Base-by-base conservation (phyloP, 2,797 vertebrate species). In the Philypnodon macrostomus region DNA sequence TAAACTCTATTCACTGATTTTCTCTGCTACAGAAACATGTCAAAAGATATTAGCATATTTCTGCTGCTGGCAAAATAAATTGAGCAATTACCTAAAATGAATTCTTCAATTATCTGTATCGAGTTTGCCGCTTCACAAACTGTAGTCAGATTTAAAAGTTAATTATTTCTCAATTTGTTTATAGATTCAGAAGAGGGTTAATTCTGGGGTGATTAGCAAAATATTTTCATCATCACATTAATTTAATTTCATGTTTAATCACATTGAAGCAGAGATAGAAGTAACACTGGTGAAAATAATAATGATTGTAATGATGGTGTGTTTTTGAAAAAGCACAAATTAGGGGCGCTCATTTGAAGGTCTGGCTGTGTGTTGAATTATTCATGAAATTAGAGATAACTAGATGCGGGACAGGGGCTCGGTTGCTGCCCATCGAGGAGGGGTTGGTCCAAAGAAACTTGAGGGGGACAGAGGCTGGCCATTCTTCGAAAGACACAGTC, bases 331-430 rank as follows among this genome's bases (percentile, higher is more conserved):
- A 61, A 42, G 63, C 49, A 36, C 38, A 58, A 66, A 83, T 84
- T 80, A n/a, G 73, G 46, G 2, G n/a, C 40, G 45, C 58, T 77
- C 53, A 46, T 73, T 55, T 71, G 53, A 52, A 61, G 45, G 39
- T 73, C 53, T 58, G 70, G 58, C 65, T 62, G 69, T 18, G 51
- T 29, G 17, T 81, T 88, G 41, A 80, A 87, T 86, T 63, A 87
- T 88, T 83, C 62, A 87, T 83, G 68, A 79, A 64, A 80, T 79
- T 67, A 74, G 48, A 49, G 59, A 30, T 49, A 76, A 74, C 42
- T 37, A 66, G 70, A 59, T 29, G 19, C 53, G 55, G 65, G 67
- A 70, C 55, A 54, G 48, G 52, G 60, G 68, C 67, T 64, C 53
- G 70, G 58, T n/a, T 11, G 19, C 51, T 58, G 59, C 39, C 38